These are phyloP conservation scores for Cephalotes varians DNA, from an alignment of 2,888 invertebrate genomes.

Conservation along the genomic window DNA sequence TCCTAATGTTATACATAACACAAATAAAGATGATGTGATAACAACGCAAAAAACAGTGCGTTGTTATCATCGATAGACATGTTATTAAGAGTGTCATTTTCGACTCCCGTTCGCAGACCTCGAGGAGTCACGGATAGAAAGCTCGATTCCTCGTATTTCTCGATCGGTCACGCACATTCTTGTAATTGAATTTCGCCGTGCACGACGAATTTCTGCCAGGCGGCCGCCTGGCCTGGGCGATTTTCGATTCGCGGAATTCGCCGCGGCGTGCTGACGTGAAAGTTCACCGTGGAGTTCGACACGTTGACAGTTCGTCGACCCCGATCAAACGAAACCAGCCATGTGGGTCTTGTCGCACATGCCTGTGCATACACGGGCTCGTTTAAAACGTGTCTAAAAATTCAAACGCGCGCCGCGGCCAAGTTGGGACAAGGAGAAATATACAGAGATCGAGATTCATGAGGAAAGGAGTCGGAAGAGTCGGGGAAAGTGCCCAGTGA, in stretches of 20 bases:
- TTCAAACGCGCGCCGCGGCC: conserved; percentile 10
- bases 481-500: background rate
- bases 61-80: background rate
- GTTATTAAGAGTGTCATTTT: background rate
- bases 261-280: conserved; percentile 73
- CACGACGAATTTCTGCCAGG: conserved; percentile 59
- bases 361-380: background rate
- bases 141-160: conserved; percentile 34
- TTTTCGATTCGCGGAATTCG: conserved; percentile 76
- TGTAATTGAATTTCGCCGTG: conserved; percentile 65
- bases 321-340: conserved; percentile 72
- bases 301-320: conserved; percentile 76
- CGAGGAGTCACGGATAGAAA: conserved; percentile 45
- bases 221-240: conserved; percentile 39
- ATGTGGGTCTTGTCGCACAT: conserved; percentile 55
- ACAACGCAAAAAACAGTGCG: background rate
- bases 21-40: background rate
- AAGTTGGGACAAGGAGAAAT: conserved; percentile 42
- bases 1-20: background rate
- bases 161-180: conserved; percentile 40
- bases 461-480: background rate
- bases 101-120: background rate
- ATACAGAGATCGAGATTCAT: conserved; percentile 34
- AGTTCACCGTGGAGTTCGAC: conserved; percentile 71
- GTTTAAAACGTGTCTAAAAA: conserved; percentile 48